Conservation (phyloP, 2,113 vertebrate species). For the Nothocercus nigrocapillus region DNA sequence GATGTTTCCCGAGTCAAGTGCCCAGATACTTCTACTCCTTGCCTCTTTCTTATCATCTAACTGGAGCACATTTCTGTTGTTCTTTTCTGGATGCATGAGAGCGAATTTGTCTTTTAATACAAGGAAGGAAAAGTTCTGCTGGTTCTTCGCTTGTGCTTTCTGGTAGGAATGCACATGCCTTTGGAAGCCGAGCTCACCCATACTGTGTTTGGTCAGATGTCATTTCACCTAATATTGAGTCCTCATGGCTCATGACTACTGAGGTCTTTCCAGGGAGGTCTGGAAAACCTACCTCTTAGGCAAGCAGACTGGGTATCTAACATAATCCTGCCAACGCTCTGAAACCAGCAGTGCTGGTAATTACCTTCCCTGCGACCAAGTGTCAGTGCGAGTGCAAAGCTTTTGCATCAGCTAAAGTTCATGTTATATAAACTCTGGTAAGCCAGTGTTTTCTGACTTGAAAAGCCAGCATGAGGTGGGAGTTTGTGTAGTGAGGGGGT, state of each 20-base stretch:
- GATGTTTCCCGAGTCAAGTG: background rate
- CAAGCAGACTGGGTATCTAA: background rate
- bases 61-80: rapidly evolving
- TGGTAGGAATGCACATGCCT: background rate
- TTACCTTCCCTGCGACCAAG: background rate
- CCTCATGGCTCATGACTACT: background rate
- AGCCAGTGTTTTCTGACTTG: background rate
- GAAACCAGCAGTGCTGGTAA: background rate
- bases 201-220: background rate
- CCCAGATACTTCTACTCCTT: background rate
- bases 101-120: background rate
- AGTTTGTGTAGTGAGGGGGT: background rate
- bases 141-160: background rate
- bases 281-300: background rate
- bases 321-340: background rate
- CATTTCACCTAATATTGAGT: background rate
- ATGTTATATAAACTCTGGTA: background rate
- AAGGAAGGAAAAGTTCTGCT: background rate
- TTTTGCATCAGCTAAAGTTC: background rate
- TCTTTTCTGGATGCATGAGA: background rate
- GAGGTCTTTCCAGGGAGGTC: background rate
- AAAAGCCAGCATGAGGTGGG: background rate
- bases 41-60: background rate
- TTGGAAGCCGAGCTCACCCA: background rate
- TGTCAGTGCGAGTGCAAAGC: background rate